Evolutionary conservation across 2,113 vertebrate genomes (phyloP).

Genomic region (Mohoua ochrocephala): DNA sequence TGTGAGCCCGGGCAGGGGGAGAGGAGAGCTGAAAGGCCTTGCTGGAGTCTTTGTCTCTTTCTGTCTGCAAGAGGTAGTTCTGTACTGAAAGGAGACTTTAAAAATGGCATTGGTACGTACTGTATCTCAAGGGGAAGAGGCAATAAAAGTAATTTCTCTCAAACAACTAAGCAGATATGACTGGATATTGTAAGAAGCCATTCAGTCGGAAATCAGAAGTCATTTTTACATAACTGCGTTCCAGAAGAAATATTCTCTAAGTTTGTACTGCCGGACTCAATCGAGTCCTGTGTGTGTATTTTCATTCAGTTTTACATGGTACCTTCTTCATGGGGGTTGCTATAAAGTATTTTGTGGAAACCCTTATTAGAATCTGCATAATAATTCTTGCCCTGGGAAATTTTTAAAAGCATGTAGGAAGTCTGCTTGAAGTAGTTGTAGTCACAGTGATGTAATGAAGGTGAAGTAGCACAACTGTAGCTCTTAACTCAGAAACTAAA

Average conservation of each 20-base stretch:
- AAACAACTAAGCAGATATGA: background rate
- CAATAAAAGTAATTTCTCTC: background rate
- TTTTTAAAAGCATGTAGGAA: background rate
- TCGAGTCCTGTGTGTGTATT: background rate
- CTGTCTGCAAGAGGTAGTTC: background rate
- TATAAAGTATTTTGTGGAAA: background rate
- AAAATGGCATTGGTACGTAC: background rate
- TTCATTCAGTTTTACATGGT: background rate
- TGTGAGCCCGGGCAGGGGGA: accelerated
- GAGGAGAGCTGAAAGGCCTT: background rate
- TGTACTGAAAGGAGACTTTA: background rate
- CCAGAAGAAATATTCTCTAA: background rate
- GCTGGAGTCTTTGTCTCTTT: background rate
- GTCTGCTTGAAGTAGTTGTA: background rate
- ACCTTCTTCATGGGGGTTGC: background rate
- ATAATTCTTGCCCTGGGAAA: background rate
- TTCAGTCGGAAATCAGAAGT: background rate
- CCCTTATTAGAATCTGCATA: background rate
- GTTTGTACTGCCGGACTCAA: background rate
- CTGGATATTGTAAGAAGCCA: background rate
- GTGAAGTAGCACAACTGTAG: background rate
- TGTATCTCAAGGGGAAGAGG: background rate
- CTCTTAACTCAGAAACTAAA: background rate
- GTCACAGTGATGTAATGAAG: background rate
- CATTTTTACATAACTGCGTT: background rate